These are phyloP conservation scores for Geodia barretti DNA, from an alignment of 37 sponge, comb jelly and placozoan species.

Conservation along the genomic window DNA sequence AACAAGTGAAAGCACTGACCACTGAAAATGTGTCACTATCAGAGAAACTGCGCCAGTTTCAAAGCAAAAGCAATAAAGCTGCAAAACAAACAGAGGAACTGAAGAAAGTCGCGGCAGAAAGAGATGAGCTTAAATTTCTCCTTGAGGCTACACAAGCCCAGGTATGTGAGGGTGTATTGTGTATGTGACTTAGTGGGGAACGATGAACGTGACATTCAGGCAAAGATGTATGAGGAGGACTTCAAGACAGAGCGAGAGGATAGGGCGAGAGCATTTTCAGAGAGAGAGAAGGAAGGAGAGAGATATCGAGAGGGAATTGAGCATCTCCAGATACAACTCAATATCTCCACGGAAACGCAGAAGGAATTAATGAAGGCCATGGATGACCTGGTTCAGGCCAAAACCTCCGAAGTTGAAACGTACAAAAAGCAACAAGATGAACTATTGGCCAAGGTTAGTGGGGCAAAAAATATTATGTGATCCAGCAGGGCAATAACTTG, in stretches of 20 bases:
- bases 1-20: no score
- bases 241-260: slow-evolving; percentile 1
- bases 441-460: background rate
- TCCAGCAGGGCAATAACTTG: no score
- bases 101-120: background rate
- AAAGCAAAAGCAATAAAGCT: no score
- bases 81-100: background rate
- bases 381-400: background rate
- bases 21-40: no score
- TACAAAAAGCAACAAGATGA: background rate
- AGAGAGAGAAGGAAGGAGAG: background rate
- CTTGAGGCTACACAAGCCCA: background rate
- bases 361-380: background rate
- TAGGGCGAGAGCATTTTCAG: background rate
- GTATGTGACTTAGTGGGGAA: background rate
- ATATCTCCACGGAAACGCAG: background rate
- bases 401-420: background rate
- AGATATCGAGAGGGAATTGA: background rate
- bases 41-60: no score
- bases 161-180: background rate
- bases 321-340: background rate
- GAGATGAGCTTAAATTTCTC: background rate
- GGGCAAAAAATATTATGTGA: no score
- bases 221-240: background rate
- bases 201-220: background rate